Conservation (phyloP, 2,888 invertebrate species). For the Sepiola atlantica region DNA sequence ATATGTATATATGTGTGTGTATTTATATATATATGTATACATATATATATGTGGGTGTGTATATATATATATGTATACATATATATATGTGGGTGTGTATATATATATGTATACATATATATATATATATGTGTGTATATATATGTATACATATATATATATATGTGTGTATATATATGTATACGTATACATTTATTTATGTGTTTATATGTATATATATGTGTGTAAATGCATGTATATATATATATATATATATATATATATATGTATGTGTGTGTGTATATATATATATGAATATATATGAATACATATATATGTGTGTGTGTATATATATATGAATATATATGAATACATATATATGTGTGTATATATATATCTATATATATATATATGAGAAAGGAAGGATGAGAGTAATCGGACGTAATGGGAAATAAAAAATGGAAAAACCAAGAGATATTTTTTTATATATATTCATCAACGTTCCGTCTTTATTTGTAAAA, state of each 20-base stretch:
- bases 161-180: background rate
- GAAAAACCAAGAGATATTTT: no score
- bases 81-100: no score
- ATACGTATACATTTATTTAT: no score
- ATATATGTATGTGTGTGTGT: background rate
- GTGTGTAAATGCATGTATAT: no score
- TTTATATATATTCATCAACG: no score
- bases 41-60: no score
- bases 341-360: background rate
- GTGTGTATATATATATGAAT: background rate
- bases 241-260: background rate
- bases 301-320: background rate
- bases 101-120: background rate
- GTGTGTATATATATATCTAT: no score
- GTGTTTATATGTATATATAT: background rate
- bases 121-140: background rate
- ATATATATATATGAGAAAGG: slow-evolving; percentile 24
- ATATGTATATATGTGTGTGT: no score
- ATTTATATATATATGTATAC: background rate
- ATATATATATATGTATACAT: background rate
- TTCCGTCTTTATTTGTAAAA: no score
- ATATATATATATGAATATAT: background rate
- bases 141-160: background rate
- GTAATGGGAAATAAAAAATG: no score
- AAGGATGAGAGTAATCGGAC: no score